Evolutionary conservation across 2,888 invertebrate genomes (phyloP).

Genomic region (Andrena chrysosceles): DNA sequence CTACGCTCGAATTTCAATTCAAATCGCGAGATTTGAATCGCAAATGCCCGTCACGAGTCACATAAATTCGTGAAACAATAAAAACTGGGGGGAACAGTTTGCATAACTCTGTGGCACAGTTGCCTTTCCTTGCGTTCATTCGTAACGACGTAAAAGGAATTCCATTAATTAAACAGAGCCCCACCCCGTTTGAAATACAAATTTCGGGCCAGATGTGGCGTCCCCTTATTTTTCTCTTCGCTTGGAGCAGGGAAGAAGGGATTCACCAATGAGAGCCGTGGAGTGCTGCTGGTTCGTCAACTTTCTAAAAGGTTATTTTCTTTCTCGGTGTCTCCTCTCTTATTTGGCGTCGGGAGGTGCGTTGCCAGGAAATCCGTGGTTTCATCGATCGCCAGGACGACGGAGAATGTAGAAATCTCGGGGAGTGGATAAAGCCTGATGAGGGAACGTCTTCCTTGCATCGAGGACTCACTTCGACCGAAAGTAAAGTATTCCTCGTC

Average conservation of each 20-base stretch:
- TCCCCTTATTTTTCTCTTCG: background rate
- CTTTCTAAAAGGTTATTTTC: conserved; percentile 43
- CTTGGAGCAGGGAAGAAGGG: background rate
- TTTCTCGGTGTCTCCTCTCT: conserved; percentile 18
- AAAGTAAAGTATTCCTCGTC: conserved; percentile 4
- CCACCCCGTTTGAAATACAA: conserved; percentile 2
- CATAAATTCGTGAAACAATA: conserved; percentile 15
- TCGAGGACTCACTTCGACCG: background rate
- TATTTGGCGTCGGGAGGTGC: conserved; percentile 28
- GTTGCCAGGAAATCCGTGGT: conserved; percentile 53
- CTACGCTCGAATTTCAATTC: conserved; percentile 39
- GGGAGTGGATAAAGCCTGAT: background rate
- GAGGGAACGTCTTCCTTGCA: background rate
- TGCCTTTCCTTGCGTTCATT: background rate
- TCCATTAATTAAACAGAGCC: conserved; percentile 16
- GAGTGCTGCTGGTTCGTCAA: conserved; percentile 18
- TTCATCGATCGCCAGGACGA: conserved; percentile 49
- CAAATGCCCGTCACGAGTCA: conserved; percentile 32
- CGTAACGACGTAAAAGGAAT: conserved; percentile 16
- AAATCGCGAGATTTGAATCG: conserved; percentile 31
- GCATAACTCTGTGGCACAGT: background rate
- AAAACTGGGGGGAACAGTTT: too few relatives aligned
- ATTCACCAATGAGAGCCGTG: background rate
- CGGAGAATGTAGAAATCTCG: conserved; percentile 18
- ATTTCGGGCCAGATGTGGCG: background rate